Conservation (phyloP, 2,888 invertebrate genomes). For the Temnothorax unifasciatus region DNA sequence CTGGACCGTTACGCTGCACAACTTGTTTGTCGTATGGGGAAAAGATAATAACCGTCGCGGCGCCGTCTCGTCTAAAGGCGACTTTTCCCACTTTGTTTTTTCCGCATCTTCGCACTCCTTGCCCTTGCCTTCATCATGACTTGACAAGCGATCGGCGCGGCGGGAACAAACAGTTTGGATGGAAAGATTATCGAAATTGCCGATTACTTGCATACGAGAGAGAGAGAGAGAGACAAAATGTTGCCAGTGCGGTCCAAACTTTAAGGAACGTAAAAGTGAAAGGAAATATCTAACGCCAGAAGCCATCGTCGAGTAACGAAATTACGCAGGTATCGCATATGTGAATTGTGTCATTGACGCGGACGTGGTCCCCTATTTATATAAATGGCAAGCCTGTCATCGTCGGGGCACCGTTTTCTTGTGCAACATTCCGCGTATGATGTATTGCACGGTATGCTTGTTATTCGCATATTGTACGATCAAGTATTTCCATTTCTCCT, state of each 20-base stretch:
- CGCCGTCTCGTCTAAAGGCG: slow-evolving; percentile 61
- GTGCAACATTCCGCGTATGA: not conserved
- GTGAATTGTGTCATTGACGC: slow-evolving; percentile 23
- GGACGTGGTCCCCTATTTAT: not conserved
- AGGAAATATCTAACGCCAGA: slow-evolving; percentile 11
- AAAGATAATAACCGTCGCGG: slow-evolving; percentile 48
- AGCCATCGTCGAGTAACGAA: slow-evolving; percentile 12
- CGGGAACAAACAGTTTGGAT: not conserved
- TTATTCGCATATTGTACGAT: slow-evolving; percentile 8
- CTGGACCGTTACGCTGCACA: slow-evolving; percentile 31
- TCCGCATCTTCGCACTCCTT: slow-evolving; percentile 58
- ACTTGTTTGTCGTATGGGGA: slow-evolving; percentile 45
- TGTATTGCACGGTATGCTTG: not conserved
- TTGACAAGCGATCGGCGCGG: not conserved
- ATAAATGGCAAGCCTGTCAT: slow-evolving; percentile 8
- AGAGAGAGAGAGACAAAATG: not conserved
- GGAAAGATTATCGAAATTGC: slow-evolving; percentile 11
- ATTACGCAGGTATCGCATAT: slow-evolving; percentile 4
- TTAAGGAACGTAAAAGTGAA: slow-evolving; percentile 35
- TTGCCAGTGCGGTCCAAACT: slow-evolving; percentile 7
- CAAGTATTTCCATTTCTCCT: slow-evolving; percentile 3
- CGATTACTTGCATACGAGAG: not conserved
- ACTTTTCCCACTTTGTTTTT: slow-evolving; percentile 40
- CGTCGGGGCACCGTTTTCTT: not conserved
- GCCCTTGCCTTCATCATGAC: slow-evolving; percentile 54